Evolutionary conservation across 30 jellyfish, hydroid and myxozoan species (phyloP).

Genomic region (Aurelia aurita complex sp. Pacific): DNA sequence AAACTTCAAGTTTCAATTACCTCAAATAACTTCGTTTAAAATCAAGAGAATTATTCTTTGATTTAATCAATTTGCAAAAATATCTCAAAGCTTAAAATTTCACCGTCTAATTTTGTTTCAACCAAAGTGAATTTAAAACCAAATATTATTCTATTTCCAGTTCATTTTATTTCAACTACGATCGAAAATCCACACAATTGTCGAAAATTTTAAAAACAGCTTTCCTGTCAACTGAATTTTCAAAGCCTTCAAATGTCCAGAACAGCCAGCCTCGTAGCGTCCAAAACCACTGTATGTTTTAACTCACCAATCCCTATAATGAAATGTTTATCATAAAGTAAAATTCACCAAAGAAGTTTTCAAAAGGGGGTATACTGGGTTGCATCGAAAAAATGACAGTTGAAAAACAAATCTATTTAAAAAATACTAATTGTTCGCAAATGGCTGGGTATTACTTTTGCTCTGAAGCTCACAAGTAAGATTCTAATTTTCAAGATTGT

Average conservation of each 20-base stretch:
- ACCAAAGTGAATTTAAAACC: constrained; percentile 11
- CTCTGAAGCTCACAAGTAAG: too few species aligned
- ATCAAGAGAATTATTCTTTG: constrained; percentile 25
- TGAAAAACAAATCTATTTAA: too few species aligned
- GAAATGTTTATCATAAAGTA: too few species aligned
- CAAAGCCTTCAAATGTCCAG: not conserved
- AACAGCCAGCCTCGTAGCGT: constrained; percentile 1
- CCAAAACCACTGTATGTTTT: not conserved
- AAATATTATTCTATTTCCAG: too few species aligned
- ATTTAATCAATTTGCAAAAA: constrained; percentile 31
- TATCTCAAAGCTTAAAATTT: constrained; percentile 47
- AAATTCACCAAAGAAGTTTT: too few species aligned
- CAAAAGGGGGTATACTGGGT: too few species aligned
- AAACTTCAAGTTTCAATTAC: constrained; percentile 12
- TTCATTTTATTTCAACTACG: not conserved
- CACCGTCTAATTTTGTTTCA: constrained; percentile 1
- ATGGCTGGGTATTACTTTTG: too few species aligned
- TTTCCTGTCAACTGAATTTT: not conserved
- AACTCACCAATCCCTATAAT: not conserved
- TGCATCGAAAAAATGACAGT: too few species aligned
- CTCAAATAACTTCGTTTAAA: constrained; percentile 34
- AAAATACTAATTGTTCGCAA: too few species aligned
- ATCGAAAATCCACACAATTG: constrained; percentile 3
- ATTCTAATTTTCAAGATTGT: too few species aligned
- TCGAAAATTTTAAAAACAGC: constrained; percentile 3